Base-by-base conservation (phyloP, 2,888 invertebrate genomes). In the Watsonalla cultraria region DNA sequence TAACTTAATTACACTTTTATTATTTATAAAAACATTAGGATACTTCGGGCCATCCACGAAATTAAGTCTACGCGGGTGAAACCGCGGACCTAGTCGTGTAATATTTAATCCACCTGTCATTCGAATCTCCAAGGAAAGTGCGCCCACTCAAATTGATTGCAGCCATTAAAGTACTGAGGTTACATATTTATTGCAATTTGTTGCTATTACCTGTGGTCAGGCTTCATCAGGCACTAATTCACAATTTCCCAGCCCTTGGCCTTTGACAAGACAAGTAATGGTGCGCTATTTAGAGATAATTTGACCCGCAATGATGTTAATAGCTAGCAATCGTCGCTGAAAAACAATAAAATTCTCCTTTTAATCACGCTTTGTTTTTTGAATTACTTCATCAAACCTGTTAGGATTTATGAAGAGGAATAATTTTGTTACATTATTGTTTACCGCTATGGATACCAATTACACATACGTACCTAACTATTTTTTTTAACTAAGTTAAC, bases 191-290 rank as follows among this genome's bases (percentile, higher is more conserved):
- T 61, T 61, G 57, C 52, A 55, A 34, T 47, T 47, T 34, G 33
- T 7, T 24, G 45, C 53, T 47, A 47, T 48, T 47, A 33, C 52
- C 45, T 34, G 45, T 52, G 52, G 51, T 51, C 47, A 50, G 39
- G 46, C 52, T 57, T 58, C 55, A 59, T 59, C 55, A 66, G 63
- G 61, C 54, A 65, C 58, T 61, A 57, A 55, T 55, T 55, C 47
- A 50, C 9, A 4, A 5, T 11, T 42, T 42, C 11, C 42, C 42
- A 42, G 42, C 35, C n/a, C 15, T 49, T 56, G 59, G 52, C 47
- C 47, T 61, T 50, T 52, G 61, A 61, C 51, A 56, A 51, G 52
- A 47, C 58, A 47, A 53, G 33, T 54, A 61, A 68, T 58, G 51
- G 54, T 50, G 49, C 7, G 54, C 56, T 55, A 56, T 66, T 63